Evolutionary conservation across 2,888 invertebrate genomes (phyloP).

Genomic region (Chrysopilus asiliformis): DNA sequence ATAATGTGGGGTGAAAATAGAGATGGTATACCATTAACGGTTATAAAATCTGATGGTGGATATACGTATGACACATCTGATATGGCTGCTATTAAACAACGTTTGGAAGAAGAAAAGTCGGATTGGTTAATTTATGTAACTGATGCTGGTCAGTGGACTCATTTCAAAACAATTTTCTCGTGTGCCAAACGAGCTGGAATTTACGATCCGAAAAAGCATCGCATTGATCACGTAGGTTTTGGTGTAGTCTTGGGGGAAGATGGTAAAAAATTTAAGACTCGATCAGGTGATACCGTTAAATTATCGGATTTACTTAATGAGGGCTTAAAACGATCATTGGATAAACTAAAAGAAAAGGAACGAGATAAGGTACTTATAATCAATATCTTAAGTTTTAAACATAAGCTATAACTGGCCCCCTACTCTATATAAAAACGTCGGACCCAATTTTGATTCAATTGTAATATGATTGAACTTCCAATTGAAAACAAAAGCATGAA

Average conservation of each 20-base stretch:
- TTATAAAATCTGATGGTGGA: slow-evolving; percentile 89
- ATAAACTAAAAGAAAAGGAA: slow-evolving; percentile 76
- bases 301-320: slow-evolving; percentile 82
- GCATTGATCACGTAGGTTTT: slow-evolving; percentile 86
- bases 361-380: slow-evolving; percentile 68
- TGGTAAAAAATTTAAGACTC: slow-evolving; percentile 96
- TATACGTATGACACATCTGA: slow-evolving; percentile 98
- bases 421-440: too few species aligned
- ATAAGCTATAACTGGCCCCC: background rate
- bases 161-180: slow-evolving; percentile 52
- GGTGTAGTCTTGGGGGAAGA: slow-evolving; percentile 97
- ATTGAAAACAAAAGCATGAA: too few species aligned
- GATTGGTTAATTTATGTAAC: slow-evolving; percentile 89
- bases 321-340: slow-evolving; percentile 66
- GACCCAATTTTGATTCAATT: too few species aligned
- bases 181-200: slow-evolving; percentile 70
- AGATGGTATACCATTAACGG: slow-evolving; percentile 72
- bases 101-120: slow-evolving; percentile 69
- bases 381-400: background rate
- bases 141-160: slow-evolving; percentile 78
- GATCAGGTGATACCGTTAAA: slow-evolving; percentile 90
- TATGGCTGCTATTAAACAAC: slow-evolving; percentile 79
- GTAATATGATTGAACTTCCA: too few species aligned
- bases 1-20: slow-evolving; percentile 61
- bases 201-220: slow-evolving; percentile 45